A percentile compares a stretch with the other conserved stretches of the same genome.
Evolutionary conservation across 2,888 invertebrate genomes (phyloP).

Genomic region (Hydraecia micacea): DNA sequence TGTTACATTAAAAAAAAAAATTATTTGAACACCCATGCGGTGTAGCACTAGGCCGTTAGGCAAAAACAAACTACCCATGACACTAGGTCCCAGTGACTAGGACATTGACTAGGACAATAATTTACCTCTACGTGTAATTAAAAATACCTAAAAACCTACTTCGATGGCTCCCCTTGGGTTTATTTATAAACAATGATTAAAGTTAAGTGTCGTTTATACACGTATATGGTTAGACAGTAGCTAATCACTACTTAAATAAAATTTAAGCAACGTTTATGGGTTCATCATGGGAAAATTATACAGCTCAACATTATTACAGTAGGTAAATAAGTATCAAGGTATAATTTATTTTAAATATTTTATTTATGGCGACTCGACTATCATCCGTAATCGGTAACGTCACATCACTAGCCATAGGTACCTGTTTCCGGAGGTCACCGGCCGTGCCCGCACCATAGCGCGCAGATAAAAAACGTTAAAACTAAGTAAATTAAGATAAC

Average conservation of each 20-base stretch:
- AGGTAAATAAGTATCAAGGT: too few species aligned
- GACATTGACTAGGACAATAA: too few species aligned
- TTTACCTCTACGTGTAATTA: background rate
- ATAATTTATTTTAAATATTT: background rate
- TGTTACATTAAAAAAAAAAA: background rate
- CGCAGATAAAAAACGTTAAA: conserved; percentile 59
- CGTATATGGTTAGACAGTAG: too few species aligned
- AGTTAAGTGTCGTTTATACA: too few species aligned
- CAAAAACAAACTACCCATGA: background rate
- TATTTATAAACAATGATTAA: too few species aligned
- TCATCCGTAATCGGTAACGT: conserved; percentile 37
- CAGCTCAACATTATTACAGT: too few species aligned
- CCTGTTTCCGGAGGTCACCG: conserved; percentile 71
- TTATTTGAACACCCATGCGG: background rate
- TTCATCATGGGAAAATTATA: too few species aligned
- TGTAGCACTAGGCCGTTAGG: background rate
- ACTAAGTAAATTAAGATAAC: conserved; percentile 57
- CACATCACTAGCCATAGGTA: conserved; percentile 66
- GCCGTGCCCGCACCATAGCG: conserved; percentile 64
- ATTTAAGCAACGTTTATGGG: too few species aligned
- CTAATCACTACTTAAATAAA: too few species aligned
- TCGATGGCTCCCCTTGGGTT: too few species aligned
- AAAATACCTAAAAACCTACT: background rate
- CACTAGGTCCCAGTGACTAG: too few species aligned
- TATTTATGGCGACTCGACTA: background rate